phyloP scores from a whole-genome alignment of 1,140 invertebrate genomes.

The Bombus waltoni region DNA sequence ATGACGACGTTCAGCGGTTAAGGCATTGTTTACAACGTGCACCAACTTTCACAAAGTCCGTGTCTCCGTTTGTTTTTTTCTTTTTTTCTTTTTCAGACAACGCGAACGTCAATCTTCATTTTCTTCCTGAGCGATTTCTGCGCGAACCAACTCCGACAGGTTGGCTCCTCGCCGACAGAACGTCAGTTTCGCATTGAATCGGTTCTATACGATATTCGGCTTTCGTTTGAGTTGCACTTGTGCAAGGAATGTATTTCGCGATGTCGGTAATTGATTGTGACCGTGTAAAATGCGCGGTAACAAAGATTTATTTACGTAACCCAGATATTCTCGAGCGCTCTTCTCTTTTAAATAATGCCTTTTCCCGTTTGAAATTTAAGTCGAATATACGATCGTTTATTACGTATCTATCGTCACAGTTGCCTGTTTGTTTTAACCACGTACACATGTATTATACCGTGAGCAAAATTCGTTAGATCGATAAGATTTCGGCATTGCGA shows the following conservation, averaged over 20 bases:
- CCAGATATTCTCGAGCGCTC: not conserved
- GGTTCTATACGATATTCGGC: not conserved
- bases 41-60: slow-evolving; percentile 5
- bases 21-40: not conserved
- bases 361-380: not conserved
- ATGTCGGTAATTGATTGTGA: not conserved
- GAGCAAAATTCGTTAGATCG: too few species aligned
- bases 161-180: not conserved
- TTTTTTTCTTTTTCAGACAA: not conserved
- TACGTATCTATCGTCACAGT: too few species aligned
- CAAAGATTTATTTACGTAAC: not conserved
- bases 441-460: too few species aligned
- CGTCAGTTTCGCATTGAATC: too few species aligned
- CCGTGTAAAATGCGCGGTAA: not conserved
- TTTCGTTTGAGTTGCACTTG: not conserved
- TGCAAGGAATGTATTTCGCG: not conserved
- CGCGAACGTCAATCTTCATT: slow-evolving; percentile 4
- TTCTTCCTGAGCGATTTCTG: not conserved
- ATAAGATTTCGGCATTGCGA: too few species aligned
- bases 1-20: slow-evolving; percentile 18
- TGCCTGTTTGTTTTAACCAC: too few species aligned
- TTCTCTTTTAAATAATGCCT: too few species aligned
- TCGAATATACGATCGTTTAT: not conserved
- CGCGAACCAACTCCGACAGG: not conserved
- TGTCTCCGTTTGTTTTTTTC: not conserved